Evolutionary conservation across 2,113 vertebrate species (phyloP).

Genomic region (Lagopus muta): DNA sequence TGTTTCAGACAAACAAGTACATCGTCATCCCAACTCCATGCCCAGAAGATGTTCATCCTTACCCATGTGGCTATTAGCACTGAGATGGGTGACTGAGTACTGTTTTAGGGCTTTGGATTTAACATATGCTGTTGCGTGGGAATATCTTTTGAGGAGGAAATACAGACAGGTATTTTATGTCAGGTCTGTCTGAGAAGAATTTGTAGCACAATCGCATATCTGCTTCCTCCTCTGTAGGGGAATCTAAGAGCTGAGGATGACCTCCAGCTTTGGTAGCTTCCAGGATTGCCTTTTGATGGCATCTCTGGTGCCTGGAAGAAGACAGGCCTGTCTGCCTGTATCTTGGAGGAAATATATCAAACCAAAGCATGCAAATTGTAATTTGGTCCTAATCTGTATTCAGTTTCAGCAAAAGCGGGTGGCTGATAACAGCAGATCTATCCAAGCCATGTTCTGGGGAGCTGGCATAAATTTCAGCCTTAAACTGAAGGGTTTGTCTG

Average conservation of each 20-base stretch:
- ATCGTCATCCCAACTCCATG: background rate
- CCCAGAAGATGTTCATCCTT: background rate
- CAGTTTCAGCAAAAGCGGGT: background rate
- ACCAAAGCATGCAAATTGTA: background rate
- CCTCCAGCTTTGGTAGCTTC: too few relatives aligned
- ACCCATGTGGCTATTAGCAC: background rate
- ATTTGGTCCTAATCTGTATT: constrained; percentile 29
- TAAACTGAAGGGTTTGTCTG: constrained; percentile 26
- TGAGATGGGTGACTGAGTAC: background rate
- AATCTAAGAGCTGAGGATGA: too few relatives aligned
- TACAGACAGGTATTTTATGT: background rate
- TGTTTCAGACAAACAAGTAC: background rate
- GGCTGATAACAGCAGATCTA: background rate
- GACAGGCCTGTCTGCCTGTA: too few relatives aligned
- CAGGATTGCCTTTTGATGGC: too few relatives aligned
- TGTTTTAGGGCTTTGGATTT: background rate
- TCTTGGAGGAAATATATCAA: too few relatives aligned
- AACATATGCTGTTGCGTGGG: background rate
- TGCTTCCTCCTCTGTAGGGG: too few relatives aligned
- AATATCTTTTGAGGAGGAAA: constrained; percentile 8
- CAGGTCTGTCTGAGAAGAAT: background rate
- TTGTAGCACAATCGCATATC: too few relatives aligned
- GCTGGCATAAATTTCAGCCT: constrained; percentile 33
- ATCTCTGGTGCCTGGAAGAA: too few relatives aligned
- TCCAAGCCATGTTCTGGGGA: background rate